Base-by-base conservation (phyloP, 2,888 invertebrate genomes). In the Agrotis puta region DNA sequence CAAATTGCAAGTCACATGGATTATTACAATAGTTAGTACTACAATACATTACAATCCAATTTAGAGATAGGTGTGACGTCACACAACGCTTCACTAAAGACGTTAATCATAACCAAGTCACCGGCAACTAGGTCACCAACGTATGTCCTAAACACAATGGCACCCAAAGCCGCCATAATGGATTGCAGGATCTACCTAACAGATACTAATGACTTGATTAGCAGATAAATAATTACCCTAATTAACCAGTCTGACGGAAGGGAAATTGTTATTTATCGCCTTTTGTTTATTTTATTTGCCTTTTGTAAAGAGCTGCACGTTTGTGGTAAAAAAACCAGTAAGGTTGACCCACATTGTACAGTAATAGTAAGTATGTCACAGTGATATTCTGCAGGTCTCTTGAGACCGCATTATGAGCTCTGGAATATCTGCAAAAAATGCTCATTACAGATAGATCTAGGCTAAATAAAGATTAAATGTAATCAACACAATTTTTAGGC, bases 171-270 rank as follows among this genome's bases (percentile, higher is more conserved):
- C 74, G 47, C 22, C 33, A 18, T 79, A 84, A 85, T 82, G 56
- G 74, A 84, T 85, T 73, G 73, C 65, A 61, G 75, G 74, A 80
- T 82, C 76, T 76, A 61, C 39, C 51, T 53, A 61, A 67, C 74
- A 53, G 63, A 82, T 71, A 82, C 70, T 76, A 85, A 85, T 79
- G 82, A 71, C 77, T 79, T 81, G 74, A 78, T 83, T 77, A 85
- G 47, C 67, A 59, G 67, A 75, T 81, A 83, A 84, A 78, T 85
- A 77, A 85, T 83, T 71, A 64, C 33, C 50, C 69, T 79, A 84
- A 85, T 85, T 85, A 84, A 53, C 64, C 33, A 53, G 56, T 57
- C 62, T 54, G 71, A 64, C 50, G 68, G 65, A 78, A 79, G 82
- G 68, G 65, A 78, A 79, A 84, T 81, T 79, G 72, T 71, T 66